Conservation (phyloP, 2,888 invertebrate species). For the Amblyteles armatorius region DNA sequence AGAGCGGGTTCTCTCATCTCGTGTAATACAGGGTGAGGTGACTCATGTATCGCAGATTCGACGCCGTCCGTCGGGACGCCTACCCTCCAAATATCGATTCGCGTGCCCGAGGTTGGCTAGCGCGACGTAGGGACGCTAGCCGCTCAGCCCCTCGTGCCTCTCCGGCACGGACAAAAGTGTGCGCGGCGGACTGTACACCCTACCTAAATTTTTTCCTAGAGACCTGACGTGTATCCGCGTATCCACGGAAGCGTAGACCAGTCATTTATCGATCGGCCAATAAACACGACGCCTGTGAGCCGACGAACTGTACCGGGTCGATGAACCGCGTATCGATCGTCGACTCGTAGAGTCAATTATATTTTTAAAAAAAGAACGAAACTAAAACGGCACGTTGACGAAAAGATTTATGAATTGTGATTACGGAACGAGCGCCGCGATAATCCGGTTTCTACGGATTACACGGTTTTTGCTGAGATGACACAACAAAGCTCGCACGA, state of each 20-base stretch:
- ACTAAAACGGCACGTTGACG: background rate
- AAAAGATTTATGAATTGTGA: background rate
- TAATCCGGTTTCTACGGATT: background rate
- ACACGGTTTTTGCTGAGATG: background rate
- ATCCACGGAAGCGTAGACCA: background rate
- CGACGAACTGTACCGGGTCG: constrained; percentile 48
- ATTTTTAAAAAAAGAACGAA: background rate
- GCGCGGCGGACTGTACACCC: constrained; percentile 35
- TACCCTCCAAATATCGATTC: constrained; percentile 83
- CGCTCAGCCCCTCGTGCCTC: constrained; percentile 64
- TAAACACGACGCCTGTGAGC: constrained; percentile 33
- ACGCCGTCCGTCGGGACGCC: constrained; percentile 79
- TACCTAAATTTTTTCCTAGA: constrained; percentile 43
- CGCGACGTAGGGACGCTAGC: constrained; percentile 73
- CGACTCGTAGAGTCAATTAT: background rate
- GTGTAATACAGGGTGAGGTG: constrained; percentile 78
- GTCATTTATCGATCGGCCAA: constrained; percentile 47
- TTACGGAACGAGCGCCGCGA: background rate
- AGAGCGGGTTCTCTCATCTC: constrained; percentile 56
- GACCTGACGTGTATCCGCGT: background rate
- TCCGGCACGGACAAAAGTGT: constrained; percentile 61
- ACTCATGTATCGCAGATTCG: constrained; percentile 83
- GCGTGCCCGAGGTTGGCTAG: constrained; percentile 53
- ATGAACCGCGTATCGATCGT: constrained; percentile 43
- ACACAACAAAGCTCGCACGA: too few species aligned